These are phyloP conservation scores for Lithobates pipiens DNA, from an alignment of 2,797 vertebrate species.

Conservation along the genomic window DNA sequence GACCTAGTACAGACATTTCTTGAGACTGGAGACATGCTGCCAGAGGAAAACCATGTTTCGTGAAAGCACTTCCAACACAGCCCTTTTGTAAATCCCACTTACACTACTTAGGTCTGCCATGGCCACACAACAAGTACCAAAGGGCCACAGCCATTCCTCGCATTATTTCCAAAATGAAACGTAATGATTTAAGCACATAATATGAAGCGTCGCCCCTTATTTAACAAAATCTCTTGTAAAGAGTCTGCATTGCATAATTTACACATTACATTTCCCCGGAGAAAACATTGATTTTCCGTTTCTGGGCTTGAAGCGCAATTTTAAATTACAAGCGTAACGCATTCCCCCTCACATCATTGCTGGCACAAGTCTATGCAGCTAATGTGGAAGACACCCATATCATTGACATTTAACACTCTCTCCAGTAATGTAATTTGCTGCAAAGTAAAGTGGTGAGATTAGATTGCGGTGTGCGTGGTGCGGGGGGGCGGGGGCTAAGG, in stretches of 20 bases:
- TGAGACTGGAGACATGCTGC: no score
- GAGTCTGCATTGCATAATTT: conserved; percentile 21
- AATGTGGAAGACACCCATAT: conserved; percentile 25
- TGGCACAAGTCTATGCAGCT: conserved; percentile 13
- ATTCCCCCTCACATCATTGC: conserved; percentile 2
- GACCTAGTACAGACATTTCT: no score
- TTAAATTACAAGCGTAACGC: conserved; percentile 36
- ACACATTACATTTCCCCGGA: conserved; percentile 24
- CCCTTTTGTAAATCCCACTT: no score
- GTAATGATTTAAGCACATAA: background rate
- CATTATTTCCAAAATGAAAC: background rate
- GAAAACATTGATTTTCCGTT: conserved; percentile 29
- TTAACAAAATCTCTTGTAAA: background rate
- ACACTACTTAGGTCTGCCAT: no score
- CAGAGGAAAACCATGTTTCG: no score
- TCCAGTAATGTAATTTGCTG: conserved; percentile 42
- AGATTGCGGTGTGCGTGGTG: background rate
- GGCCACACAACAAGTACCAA: no score
- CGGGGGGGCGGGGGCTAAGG: background rate
- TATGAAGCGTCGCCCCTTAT: background rate
- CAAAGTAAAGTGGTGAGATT: conserved; percentile 43
- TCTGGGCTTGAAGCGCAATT: conserved; percentile 19
- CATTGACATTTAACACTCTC: conserved; percentile 52
- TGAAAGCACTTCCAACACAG: no score
- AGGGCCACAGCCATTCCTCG: no score